These are phyloP conservation scores for Muraenolepis orangiensis DNA, from an alignment of 2,797 vertebrate species.

Conservation along the genomic window DNA sequence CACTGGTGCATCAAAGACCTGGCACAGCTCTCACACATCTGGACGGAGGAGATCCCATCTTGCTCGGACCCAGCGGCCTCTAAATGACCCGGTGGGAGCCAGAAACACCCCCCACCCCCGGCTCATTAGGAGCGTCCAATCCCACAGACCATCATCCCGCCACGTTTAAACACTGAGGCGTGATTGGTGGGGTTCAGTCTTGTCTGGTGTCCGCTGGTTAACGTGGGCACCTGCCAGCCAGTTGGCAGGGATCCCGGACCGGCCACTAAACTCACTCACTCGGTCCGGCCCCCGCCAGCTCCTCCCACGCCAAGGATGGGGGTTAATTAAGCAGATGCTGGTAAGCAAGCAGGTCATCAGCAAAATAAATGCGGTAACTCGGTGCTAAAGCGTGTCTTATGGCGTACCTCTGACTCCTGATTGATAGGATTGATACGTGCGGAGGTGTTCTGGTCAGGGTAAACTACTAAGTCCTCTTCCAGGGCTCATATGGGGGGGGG, in stretches of 20 bases:
- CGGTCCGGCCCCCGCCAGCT: conserved; percentile 37
- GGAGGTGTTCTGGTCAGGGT: conserved; percentile 6
- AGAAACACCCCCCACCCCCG: conserved; percentile 53
- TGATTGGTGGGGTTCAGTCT: conserved; percentile 64
- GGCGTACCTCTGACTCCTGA: conserved; percentile 30
- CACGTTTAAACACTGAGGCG: conserved; percentile 56
- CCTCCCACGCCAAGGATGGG: conserved; percentile 50
- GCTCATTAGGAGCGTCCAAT: conserved; percentile 62
- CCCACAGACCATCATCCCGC: conserved; percentile 49
- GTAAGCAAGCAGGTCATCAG: conserved; percentile 65
- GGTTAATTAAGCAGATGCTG: conserved; percentile 76
- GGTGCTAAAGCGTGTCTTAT: conserved; percentile 5
- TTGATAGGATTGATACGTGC: conserved; percentile 43
- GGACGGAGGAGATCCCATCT: conserved; percentile 55
- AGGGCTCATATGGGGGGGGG: not conserved
- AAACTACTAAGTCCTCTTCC: not conserved
- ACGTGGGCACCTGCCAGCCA: conserved; percentile 61
- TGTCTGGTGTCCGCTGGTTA: conserved; percentile 57
- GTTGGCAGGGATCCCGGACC: conserved; percentile 59
- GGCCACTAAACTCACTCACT: conserved; percentile 25
- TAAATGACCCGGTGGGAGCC: conserved; percentile 58
- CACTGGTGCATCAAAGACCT: conserved; percentile 19
- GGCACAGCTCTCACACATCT: conserved; percentile 63
- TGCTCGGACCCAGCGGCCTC: conserved; percentile 40
- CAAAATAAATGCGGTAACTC: conserved; percentile 42